phyloP scores from a whole-genome alignment of 2,888 invertebrate species.

The Lathronympha strigana region DNA sequence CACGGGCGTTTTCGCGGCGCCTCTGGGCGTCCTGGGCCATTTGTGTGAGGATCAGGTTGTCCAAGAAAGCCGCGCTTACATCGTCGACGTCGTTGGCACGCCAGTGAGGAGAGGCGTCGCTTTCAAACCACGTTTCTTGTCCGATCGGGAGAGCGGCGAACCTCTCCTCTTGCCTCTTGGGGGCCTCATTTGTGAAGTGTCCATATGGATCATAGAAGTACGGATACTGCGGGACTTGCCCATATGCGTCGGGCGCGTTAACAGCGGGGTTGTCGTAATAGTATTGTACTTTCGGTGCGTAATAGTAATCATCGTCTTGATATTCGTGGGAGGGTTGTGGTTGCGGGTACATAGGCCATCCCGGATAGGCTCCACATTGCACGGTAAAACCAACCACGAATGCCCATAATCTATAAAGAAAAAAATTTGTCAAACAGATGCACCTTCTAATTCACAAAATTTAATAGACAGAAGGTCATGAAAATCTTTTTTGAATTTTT shows the following conservation, averaged over 20 bases:
- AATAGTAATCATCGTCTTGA: constrained; percentile 83
- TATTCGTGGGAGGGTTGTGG: constrained; percentile 79
- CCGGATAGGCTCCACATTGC: constrained; percentile 72
- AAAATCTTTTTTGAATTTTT: neutral
- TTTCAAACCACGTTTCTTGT: constrained; percentile 87
- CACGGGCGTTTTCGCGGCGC: constrained; percentile 77
- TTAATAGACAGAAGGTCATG: neutral
- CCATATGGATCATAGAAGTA: constrained; percentile 79
- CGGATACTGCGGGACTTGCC: constrained; percentile 72
- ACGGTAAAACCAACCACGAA: constrained; percentile 76
- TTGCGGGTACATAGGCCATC: constrained; percentile 81
- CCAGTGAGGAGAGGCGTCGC: constrained; percentile 76
- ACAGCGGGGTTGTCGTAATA: constrained; percentile 71
- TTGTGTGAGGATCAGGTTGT: constrained; percentile 87
- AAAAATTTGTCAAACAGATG: constrained; percentile 4
- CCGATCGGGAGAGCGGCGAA: constrained; percentile 86
- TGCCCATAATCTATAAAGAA: constrained; percentile 69
- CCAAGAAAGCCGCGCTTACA: constrained; percentile 86
- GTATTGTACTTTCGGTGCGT: constrained; percentile 80
- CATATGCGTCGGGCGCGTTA: constrained; percentile 70
- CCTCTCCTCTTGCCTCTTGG: constrained; percentile 85
- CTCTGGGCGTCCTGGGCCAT: constrained; percentile 85
- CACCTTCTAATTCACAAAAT: constrained; percentile 6
- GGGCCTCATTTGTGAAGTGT: constrained; percentile 84
- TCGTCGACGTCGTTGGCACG: constrained; percentile 74